Base-by-base conservation (phyloP, 1,140 invertebrate species). In the Drosophila kepulauana region DNA sequence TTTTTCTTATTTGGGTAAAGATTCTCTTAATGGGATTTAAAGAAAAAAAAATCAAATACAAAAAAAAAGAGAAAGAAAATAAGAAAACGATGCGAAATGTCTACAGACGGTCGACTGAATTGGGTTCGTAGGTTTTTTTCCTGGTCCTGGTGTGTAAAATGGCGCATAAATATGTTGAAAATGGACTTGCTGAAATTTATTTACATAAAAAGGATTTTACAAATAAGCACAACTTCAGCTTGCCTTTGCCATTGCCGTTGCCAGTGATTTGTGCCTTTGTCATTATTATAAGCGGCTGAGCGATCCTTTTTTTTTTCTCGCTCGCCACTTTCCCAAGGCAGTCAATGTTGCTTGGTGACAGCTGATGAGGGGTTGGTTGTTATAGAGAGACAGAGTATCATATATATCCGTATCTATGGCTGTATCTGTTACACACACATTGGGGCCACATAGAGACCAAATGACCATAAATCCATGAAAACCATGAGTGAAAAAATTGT, bases 191-290 rank as follows among this genome's bases (percentile, higher is more conserved):
- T 81, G 85, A 88, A 57, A 88, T 88, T 88, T 88, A 88, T 88
- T 88, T 88, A 88, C 84, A 88, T 88, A 89, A 88, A 88, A 89
- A 75, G 84, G 85, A 89, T 88, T 88, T 88, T 84, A 89, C 84
- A 87, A 87, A 87, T 87, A 79, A 25, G 33, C 61, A 69, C 33
- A 67, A 57, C 54, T 57, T 76, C 58, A 7, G 63, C 43, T 35
- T 25, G 35, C 35, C 35, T 8, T 25, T 38, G 35, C 35, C 35
- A 1, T 43, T 73, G 68, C 30, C 57, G 45, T 46, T 59, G 63
- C 35, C 70, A 67, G 85, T 89, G 84, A 88, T 88, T 88, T 88
- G 84, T 78, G 81, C 35, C 69, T 67, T 87, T 88, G 85, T 89
- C 87, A 88, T 88, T 79, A 79, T 76, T 89, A 78, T 89, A 88